Base-by-base conservation (phyloP, 2,888 invertebrate species). In the Caenorhabditis sulstoni region DNA sequence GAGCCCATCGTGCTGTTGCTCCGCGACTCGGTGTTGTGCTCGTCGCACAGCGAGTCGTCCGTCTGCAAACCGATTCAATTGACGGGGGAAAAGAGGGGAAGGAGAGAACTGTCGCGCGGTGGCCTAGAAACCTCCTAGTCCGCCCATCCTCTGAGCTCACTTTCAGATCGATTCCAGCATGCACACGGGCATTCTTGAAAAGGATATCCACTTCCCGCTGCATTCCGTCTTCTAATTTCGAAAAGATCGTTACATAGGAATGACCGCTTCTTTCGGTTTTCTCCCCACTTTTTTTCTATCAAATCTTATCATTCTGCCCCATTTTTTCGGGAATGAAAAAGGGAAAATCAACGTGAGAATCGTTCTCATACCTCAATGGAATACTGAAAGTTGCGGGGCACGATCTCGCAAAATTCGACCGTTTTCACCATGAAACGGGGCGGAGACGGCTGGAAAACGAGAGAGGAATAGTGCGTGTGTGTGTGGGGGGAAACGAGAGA, bases 31-130 rank as follows among this genome's bases (percentile, higher is more conserved):
- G n/a, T 14, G 18, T 35, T 22, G 44, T 65, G 52, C 29, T 68
- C 68, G 62, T 62, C 75, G 65, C 77, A 77, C 57, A 59, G 29
- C 37, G 76, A 77, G 41, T 77, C 77, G 77, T 77, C 77, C 7
- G 77, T 77, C 77, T 77, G 77, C 0, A 76, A 76, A n/a, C 39
- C 16, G 14, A n/a, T 11, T 5, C n/a, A n/a, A n/a, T n/a, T n/a
- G 29, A 29, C 29, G 22, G 22, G 49, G 22, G 22, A 22, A 49
- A 22, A n/a, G n/a, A n/a, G n/a, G n/a, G n/a, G n/a, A n/a, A n/a
- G n/a, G n/a, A n/a, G n/a, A n/a, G n/a, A n/a, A n/a, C n/a, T n/a
- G n/a, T n/a, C n/a, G n/a, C n/a, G n/a, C n/a, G n/a, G n/a, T n/a
- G n/a, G n/a, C n/a, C n/a, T n/a, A n/a, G n/a, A n/a, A n/a, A n/a